phyloP scores from a whole-genome alignment of 2,888 invertebrate genomes.

The Lycaena phlaeas region DNA sequence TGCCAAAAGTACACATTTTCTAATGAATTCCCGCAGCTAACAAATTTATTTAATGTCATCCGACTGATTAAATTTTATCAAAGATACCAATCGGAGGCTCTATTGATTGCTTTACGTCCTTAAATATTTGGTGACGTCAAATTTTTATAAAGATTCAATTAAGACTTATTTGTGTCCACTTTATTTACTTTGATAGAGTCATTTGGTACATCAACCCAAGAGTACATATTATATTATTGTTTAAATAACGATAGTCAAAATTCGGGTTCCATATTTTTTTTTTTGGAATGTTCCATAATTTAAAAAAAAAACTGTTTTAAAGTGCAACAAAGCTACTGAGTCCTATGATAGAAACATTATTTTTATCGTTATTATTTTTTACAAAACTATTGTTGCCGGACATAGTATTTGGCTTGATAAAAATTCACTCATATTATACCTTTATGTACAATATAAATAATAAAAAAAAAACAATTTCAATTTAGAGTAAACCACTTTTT shows the following conservation, averaged over 20 bases:
- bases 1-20: slow-evolving; percentile 10
- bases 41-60: slow-evolving; percentile 8
- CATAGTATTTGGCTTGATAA: too few relatives aligned
- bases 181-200: too few relatives aligned
- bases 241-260: background rate
- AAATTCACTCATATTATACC: too few relatives aligned
- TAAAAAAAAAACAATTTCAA: too few relatives aligned
- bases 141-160: background rate
- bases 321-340: background rate
- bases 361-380: too few relatives aligned
- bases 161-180: background rate
- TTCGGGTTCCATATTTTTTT: background rate
- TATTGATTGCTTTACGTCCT: slow-evolving; percentile 1
- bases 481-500: too few relatives aligned
- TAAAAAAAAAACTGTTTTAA: background rate
- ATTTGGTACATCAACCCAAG: too few relatives aligned
- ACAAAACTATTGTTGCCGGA: too few relatives aligned
- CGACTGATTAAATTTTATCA: slow-evolving; percentile 8
- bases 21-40: slow-evolving; percentile 7
- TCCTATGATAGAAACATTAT: too few relatives aligned
- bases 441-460: too few relatives aligned
- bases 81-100: background rate
- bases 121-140: background rate
- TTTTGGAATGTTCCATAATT: background rate
- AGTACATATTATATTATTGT: background rate